phyloP scores from a whole-genome alignment of 2,113 vertebrate species.

The Melanostigma gelatinosum region DNA sequence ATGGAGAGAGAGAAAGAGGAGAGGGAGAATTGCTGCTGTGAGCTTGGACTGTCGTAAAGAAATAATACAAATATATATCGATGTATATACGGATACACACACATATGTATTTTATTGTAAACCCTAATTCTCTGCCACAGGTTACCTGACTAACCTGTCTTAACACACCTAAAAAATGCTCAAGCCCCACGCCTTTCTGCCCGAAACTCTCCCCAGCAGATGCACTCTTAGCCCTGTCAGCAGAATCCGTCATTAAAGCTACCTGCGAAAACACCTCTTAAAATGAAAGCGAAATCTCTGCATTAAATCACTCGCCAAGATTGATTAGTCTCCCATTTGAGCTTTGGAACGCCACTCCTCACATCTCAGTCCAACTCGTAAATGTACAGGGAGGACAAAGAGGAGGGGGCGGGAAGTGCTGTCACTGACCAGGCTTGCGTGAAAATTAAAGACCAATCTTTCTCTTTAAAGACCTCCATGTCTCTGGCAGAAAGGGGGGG shows the following conservation, averaged over 20 bases:
- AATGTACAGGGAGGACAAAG: constrained; percentile 61
- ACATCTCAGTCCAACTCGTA: constrained; percentile 59
- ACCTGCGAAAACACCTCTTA: constrained; percentile 65
- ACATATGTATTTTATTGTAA: background rate
- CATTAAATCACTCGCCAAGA: constrained; percentile 53
- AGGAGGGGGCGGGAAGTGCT: constrained; percentile 47
- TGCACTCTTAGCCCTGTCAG: constrained; percentile 47
- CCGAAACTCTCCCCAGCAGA: constrained; percentile 55
- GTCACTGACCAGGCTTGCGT: constrained; percentile 65
- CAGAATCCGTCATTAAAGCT: constrained; percentile 57
- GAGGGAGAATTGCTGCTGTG: constrained; percentile 31
- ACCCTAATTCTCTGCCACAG: constrained; percentile 18
- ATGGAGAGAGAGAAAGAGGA: constrained; percentile 56
- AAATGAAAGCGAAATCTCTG: constrained; percentile 47
- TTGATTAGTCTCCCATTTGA: constrained; percentile 58
- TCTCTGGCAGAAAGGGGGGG: constrained; percentile 45
- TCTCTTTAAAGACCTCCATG: constrained; percentile 82
- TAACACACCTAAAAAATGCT: constrained; percentile 44
- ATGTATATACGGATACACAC: background rate
- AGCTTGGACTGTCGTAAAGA: constrained; percentile 11
- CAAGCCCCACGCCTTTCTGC: constrained; percentile 44
- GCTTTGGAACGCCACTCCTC: constrained; percentile 44
- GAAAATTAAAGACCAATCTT: constrained; percentile 77
- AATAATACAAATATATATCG: background rate
- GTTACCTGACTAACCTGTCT: constrained; percentile 57